Conservation (phyloP, 2,113 vertebrate genomes). For the Cyanistes caeruleus region DNA sequence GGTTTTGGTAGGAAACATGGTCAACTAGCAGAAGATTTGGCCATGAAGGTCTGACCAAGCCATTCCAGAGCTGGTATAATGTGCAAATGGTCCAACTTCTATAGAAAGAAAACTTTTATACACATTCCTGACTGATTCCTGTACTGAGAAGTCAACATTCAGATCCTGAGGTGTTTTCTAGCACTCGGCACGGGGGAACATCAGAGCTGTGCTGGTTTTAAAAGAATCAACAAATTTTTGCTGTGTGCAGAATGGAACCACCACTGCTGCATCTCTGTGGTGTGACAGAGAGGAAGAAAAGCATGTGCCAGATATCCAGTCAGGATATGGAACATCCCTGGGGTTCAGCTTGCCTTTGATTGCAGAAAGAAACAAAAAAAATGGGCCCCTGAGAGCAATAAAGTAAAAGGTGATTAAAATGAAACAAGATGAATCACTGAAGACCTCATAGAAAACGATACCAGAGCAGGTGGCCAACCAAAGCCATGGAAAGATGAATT, state of each 20-base stretch:
- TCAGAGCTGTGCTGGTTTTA: too few relatives aligned
- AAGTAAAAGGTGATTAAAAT: not conserved
- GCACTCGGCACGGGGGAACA: accelerated
- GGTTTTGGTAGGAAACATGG: not conserved
- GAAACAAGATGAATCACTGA: not conserved
- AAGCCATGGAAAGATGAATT: not conserved
- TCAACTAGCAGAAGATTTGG: not conserved
- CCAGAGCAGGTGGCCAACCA: not conserved
- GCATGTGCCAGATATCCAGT: not conserved
- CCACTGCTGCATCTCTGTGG: not conserved
- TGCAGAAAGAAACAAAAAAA: not conserved
- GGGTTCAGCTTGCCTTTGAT: not conserved
- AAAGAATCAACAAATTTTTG: not conserved
- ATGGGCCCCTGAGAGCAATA: accelerated
- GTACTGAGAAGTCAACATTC: not conserved
- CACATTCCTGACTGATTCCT: not conserved
- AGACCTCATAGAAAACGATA: not conserved
- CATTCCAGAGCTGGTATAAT: not conserved
- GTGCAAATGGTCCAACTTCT: not conserved
- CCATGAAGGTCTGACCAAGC: not conserved
- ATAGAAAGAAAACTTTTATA: not conserved
- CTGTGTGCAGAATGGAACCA: not conserved
- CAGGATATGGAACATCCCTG: not conserved
- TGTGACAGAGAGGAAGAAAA: not conserved
- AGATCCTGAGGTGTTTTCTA: not conserved